Evolutionary conservation across 2,113 vertebrate species (phyloP).

Genomic region (Xiphophorus couchianus): DNA sequence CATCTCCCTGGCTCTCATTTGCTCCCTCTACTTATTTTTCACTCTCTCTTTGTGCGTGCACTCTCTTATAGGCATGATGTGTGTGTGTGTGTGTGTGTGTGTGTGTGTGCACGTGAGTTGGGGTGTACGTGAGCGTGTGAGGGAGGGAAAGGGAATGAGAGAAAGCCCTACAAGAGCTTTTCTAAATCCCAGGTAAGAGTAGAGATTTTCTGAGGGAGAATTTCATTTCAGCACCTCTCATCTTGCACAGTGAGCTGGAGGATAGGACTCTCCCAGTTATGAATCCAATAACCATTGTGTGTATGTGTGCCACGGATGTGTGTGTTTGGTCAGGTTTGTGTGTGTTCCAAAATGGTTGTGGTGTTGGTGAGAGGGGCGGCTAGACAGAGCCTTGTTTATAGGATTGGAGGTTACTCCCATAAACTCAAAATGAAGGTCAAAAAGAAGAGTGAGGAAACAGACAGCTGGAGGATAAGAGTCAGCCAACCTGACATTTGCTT

Average conservation of each 20-base stretch:
- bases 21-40: slow-evolving; percentile 59
- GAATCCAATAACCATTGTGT: slow-evolving; percentile 74
- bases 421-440: slow-evolving; percentile 72
- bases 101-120: slow-evolving; percentile 1
- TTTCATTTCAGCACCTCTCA: slow-evolving; percentile 80
- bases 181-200: slow-evolving; percentile 79
- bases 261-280: slow-evolving; percentile 74
- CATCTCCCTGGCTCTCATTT: slow-evolving; percentile 55
- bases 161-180: slow-evolving; percentile 63
- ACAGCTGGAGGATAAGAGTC: slow-evolving; percentile 20
- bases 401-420: slow-evolving; percentile 66
- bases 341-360: slow-evolving; percentile 21
- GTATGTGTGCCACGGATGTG: slow-evolving; percentile 23
- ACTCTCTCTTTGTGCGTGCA: slow-evolving; percentile 40
- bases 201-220: slow-evolving; percentile 76
- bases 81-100: neutral
- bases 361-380: neutral
- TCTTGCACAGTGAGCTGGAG: slow-evolving; percentile 63
- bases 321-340: neutral
- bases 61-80: slow-evolving; percentile 37
- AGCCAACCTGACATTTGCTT: slow-evolving; percentile 5
- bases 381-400: slow-evolving; percentile 60
- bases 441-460: slow-evolving; percentile 42
- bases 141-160: slow-evolving; percentile 20
- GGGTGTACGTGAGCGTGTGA: neutral